These are phyloP conservation scores for Artemisiospiza belli DNA, from an alignment of 2,113 vertebrate species.

Conservation along the genomic window DNA sequence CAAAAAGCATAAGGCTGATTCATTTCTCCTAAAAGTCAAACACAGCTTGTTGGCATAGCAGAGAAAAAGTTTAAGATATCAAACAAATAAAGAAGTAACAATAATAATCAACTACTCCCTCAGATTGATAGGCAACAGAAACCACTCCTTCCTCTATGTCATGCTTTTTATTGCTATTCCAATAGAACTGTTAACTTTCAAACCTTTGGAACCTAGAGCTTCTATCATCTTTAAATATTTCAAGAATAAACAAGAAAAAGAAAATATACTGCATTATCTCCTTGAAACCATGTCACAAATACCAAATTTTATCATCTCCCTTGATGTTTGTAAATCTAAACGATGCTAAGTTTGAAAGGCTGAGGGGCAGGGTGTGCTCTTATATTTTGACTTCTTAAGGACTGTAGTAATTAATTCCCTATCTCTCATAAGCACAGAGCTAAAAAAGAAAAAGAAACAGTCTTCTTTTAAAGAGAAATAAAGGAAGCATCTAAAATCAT, in stretches of 20 bases:
- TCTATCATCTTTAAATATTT: not conserved
- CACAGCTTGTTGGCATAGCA: not conserved
- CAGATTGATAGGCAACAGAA: accelerated
- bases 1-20: not conserved
- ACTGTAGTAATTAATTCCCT: not conserved
- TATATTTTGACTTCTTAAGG: not conserved
- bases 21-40: not conserved
- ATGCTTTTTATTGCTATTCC: not conserved
- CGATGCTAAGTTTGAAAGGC: not conserved
- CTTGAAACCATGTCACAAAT: not conserved
- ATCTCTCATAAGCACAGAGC: not conserved
- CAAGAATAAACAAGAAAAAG: not conserved
- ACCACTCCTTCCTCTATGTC: not conserved
- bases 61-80: not conserved
- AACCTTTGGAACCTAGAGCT: not conserved
- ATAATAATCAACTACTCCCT: not conserved
- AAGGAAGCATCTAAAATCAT: not conserved
- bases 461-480: not conserved
- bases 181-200: not conserved
- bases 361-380: accelerated
- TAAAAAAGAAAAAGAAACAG: not conserved
- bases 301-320: not conserved
- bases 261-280: not conserved
- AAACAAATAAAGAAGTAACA: not conserved
- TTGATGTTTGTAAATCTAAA: not conserved